Evolutionary conservation across 2,797 vertebrate genomes (phyloP), one percentile per base, ranked within the genome.

Genomic region (Galaxias olidus): DNA sequence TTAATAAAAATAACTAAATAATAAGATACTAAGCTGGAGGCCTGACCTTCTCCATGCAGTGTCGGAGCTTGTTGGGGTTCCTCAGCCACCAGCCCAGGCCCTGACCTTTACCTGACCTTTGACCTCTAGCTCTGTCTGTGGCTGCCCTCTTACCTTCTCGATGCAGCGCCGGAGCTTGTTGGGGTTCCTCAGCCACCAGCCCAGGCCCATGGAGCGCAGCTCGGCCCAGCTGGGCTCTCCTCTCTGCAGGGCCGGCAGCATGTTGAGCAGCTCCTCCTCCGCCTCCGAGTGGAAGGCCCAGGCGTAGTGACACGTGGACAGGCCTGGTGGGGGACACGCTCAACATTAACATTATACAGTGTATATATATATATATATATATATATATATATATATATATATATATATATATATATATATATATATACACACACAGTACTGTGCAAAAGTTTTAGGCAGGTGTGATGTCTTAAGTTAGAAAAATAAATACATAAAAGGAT

Each of bases 201-300:
- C 97, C 42, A 98, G 67, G 17, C 97, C 98, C 96, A 98, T 98
- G 17, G 98, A 95, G 84, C 95, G 92, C 41, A 99, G 91, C 77
- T 99, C 97, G 6, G 95, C 85, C 98, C 98, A 99, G 10, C 92
- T 89, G 19, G 94, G 93, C 71, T 97, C 94, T 19, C 89, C 90
- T 73, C 94, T 99, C 81, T 99, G 98, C 68, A 98, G 83, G 54
- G 92, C 91, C 45, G 98, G 98, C 1, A 99, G 88, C 95, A 96
- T 95, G 82, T 90, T 94, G 49, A 99, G 83, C 45, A 99, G 89
- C 72, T 99, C 97, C 85, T 98, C 96, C 85, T 98, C 96, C 0
- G 96, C 96, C 76, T 98, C 96, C 0, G 98, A 99, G 85, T 99
- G 98, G 88, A 99, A 99, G 0, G 96, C 98, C 97, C 97, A 99